Percentiles rank a stretch among this genome's conserved stretches.
Evolutionary conservation across 2,888 invertebrate genomes (phyloP).

Genomic region (Leptura quadrifasciata): DNA sequence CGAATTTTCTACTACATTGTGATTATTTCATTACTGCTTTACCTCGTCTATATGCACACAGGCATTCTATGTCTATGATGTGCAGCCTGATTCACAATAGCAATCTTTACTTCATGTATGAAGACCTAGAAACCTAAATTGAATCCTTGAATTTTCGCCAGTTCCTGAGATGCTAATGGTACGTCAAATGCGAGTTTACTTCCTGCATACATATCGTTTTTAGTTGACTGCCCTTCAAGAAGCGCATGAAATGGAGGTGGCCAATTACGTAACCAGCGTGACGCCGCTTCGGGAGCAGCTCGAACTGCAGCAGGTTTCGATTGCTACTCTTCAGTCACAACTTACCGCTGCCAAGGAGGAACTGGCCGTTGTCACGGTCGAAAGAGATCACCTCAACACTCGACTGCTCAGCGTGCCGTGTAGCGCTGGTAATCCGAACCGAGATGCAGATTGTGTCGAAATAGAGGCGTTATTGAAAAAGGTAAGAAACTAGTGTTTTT

Average conservation of each 20-base stretch:
- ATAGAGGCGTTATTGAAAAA: conserved; percentile 65
- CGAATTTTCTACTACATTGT: not conserved
- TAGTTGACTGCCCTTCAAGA: conserved; percentile 85
- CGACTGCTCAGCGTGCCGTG: conserved; percentile 54
- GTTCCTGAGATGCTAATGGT: conserved; percentile 18
- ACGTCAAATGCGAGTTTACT: not conserved
- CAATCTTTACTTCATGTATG: too few species aligned
- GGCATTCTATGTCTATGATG: too few species aligned
- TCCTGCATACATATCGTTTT: conserved; percentile 61
- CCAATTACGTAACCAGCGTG: conserved; percentile 79
- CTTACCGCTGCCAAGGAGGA: conserved; percentile 73
- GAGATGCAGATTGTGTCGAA: conserved; percentile 51
- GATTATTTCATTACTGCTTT: not conserved
- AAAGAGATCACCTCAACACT: conserved; percentile 76
- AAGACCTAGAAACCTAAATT: not conserved
- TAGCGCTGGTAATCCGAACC: conserved; percentile 42
- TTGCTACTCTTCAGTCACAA: conserved; percentile 73
- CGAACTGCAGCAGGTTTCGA: conserved; percentile 77
- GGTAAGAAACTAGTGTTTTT: conserved; percentile 55
- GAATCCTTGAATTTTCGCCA: conserved; percentile 4
- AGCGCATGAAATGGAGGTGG: conserved; percentile 83
- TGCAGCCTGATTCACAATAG: too few species aligned
- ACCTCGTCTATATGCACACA: not conserved
- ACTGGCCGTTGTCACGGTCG: conserved; percentile 75
- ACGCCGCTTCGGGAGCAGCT: conserved; percentile 78